Percentiles rank a stretch among this genome's conserved stretches.
Conservation (phyloP, 2,113 vertebrate species). For the Cinclus mexicanus region DNA sequence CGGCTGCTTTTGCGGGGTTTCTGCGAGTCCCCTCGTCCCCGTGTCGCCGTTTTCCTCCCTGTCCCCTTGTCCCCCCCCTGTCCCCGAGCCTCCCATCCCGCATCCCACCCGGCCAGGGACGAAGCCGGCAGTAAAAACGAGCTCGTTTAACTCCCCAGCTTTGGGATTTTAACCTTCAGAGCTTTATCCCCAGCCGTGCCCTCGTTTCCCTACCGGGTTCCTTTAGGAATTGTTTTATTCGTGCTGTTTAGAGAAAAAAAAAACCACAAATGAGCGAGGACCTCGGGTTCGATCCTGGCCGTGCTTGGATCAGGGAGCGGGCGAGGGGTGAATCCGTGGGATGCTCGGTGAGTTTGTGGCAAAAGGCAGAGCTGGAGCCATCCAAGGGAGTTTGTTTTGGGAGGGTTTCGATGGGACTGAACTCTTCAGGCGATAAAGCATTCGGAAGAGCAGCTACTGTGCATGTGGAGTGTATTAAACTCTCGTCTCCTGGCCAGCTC, state of each 20-base stretch:
- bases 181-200: not conserved
- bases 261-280: not conserved
- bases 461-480: constrained; percentile 57
- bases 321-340: rapidly evolving
- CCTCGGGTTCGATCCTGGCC: not conserved
- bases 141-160: not conserved
- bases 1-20: not conserved
- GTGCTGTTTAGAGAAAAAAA: not conserved
- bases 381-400: not conserved
- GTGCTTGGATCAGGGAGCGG: rapidly evolving
- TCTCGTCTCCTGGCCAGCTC: not conserved
- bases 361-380: not conserved
- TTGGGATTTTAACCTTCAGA: not conserved
- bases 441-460: constrained; percentile 46
- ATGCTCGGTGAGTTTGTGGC: not conserved
- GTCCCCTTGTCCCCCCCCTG: not conserved
- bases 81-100: not conserved
- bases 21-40: not conserved
- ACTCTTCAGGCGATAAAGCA: not conserved
- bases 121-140: not conserved
- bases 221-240: not conserved
- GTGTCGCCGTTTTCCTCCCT: not conserved
- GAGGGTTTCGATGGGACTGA: not conserved
- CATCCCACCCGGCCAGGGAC: not conserved
- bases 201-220: rapidly evolving